These are phyloP conservation scores for Chaetodon auriga DNA, from an alignment of 2,113 vertebrate genomes.

Conservation along the genomic window DNA sequence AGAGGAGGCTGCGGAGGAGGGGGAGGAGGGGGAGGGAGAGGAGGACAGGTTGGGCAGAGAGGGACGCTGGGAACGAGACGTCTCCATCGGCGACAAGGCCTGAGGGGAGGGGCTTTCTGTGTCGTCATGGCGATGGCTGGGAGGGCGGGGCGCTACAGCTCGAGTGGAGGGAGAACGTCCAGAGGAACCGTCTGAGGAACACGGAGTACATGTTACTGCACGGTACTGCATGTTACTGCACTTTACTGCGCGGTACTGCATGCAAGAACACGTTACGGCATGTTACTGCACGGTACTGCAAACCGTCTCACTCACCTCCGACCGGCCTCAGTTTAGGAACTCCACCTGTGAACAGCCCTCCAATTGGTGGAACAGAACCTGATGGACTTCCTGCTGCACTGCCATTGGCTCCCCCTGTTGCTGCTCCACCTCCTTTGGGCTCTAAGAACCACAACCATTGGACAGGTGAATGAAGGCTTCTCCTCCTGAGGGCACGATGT, in stretches of 20 bases:
- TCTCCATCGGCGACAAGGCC: slow-evolving; percentile 86
- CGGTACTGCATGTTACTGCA: no score
- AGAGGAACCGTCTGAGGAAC: slow-evolving; percentile 78
- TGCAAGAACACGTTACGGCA: no score
- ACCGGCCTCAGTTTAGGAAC: slow-evolving; percentile 90
- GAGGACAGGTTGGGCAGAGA: slow-evolving; percentile 90
- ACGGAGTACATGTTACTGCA: no score
- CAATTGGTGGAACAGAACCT: slow-evolving; percentile 83
- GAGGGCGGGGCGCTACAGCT: slow-evolving; percentile 87
- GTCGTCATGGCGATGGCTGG: slow-evolving; percentile 84
- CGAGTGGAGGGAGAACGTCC: slow-evolving; percentile 84
- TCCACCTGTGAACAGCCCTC: slow-evolving; percentile 89
- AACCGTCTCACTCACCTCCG: slow-evolving; percentile 75
- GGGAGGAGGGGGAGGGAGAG: slow-evolving; percentile 85
- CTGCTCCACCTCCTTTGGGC: slow-evolving; percentile 77
- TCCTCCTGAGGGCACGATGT: slow-evolving; percentile 1
- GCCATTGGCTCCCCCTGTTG: slow-evolving; percentile 63
- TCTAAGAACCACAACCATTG: slow-evolving; percentile 75
- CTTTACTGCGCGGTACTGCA: no score
- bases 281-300: not conserved
- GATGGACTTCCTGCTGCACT: slow-evolving; percentile 78
- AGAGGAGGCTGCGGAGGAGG: slow-evolving; percentile 87
- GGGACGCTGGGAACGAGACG: slow-evolving; percentile 87
- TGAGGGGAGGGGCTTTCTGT: slow-evolving; percentile 77
- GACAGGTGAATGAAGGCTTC: slow-evolving; percentile 42